A percentile compares a stretch with the other conserved stretches of the same genome.
These are phyloP conservation scores for Parascotia fuliginaria DNA, from an alignment of 2,888 invertebrate species.

Conservation along the genomic window DNA sequence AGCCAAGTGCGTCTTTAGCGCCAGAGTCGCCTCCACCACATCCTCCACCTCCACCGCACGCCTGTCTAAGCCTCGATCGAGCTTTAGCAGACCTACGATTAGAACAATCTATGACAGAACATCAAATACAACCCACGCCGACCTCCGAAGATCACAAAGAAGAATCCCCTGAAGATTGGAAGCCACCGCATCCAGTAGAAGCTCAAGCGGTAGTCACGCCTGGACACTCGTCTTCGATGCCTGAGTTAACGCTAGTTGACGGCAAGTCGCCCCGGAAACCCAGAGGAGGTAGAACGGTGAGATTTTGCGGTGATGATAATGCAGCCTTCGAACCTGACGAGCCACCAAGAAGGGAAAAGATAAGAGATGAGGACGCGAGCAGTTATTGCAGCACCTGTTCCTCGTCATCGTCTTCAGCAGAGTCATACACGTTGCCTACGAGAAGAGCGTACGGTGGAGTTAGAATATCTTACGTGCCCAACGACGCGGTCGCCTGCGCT, in stretches of 20 bases:
- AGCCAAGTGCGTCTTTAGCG: slow-evolving; percentile 84
- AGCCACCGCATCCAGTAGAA: slow-evolving; percentile 81
- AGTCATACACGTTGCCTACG: slow-evolving; percentile 94
- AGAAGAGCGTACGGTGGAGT: slow-evolving; percentile 94
- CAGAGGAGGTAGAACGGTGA: slow-evolving; percentile 73
- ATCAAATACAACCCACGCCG: slow-evolving; percentile 87
- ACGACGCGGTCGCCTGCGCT: slow-evolving; percentile 94
- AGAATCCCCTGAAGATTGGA: slow-evolving; percentile 80
- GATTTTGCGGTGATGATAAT: slow-evolving; percentile 80
- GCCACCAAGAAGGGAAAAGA: slow-evolving; percentile 62
- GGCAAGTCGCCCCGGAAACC: slow-evolving; percentile 66
- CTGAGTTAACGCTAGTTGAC: slow-evolving; percentile 81
- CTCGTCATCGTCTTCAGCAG: slow-evolving; percentile 94
- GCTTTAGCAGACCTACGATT: slow-evolving; percentile 84
- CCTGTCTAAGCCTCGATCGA: slow-evolving; percentile 76
- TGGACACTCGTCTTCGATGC: slow-evolving; percentile 83
- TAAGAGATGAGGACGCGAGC: slow-evolving; percentile 88
- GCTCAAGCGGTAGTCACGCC: slow-evolving; percentile 82
- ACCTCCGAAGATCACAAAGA: slow-evolving; percentile 62
- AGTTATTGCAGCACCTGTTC: slow-evolving; percentile 96
- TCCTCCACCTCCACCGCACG: slow-evolving; percentile 77
- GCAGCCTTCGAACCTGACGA: slow-evolving; percentile 80
- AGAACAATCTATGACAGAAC: slow-evolving; percentile 89
- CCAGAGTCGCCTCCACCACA: slow-evolving; percentile 84
- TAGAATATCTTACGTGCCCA: slow-evolving; percentile 96